Evolutionary conservation across 2,888 invertebrate genomes (phyloP).

Genomic region (Platerodrilus igneus): DNA sequence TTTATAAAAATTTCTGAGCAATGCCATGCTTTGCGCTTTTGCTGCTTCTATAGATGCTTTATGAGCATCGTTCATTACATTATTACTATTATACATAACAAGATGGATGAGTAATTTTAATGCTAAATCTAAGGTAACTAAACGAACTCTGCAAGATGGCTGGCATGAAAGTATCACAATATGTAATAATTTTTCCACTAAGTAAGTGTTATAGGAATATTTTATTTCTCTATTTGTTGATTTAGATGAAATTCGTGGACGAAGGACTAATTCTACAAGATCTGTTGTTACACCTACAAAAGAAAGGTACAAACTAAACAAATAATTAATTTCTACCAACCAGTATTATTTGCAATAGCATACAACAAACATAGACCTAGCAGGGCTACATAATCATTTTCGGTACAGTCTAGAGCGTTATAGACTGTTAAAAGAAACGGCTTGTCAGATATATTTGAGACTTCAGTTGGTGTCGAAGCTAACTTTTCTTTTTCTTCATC

Average conservation of each 20-base stretch:
- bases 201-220: constrained; percentile 69
- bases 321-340: constrained; percentile 52
- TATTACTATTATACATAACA: constrained; percentile 54
- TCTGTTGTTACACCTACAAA: constrained; percentile 75
- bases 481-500: constrained; percentile 83
- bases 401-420: constrained; percentile 79
- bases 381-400: constrained; percentile 92
- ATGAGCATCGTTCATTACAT: constrained; percentile 63
- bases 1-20: constrained; percentile 90
- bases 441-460: constrained; percentile 54
- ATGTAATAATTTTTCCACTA: constrained; percentile 78
- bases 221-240: constrained; percentile 40
- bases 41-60: constrained; percentile 65
- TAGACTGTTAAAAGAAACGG: constrained; percentile 88
- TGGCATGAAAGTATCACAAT: constrained; percentile 83
- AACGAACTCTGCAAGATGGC: constrained; percentile 82
- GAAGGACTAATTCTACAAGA: constrained; percentile 72
- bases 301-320: constrained; percentile 10
- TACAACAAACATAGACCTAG: constrained; percentile 89
- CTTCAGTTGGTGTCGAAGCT: constrained; percentile 34
- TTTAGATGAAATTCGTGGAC: constrained; percentile 47
- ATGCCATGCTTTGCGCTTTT: constrained; percentile 74
- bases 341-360: constrained; percentile 90
- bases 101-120: constrained; percentile 73
- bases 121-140: constrained; percentile 88